A percentile compares a stretch with the other conserved stretches of the same genome.
phyloP scores from a whole-genome alignment of 2,797 vertebrate species.

The Cuculus canorus region DNA sequence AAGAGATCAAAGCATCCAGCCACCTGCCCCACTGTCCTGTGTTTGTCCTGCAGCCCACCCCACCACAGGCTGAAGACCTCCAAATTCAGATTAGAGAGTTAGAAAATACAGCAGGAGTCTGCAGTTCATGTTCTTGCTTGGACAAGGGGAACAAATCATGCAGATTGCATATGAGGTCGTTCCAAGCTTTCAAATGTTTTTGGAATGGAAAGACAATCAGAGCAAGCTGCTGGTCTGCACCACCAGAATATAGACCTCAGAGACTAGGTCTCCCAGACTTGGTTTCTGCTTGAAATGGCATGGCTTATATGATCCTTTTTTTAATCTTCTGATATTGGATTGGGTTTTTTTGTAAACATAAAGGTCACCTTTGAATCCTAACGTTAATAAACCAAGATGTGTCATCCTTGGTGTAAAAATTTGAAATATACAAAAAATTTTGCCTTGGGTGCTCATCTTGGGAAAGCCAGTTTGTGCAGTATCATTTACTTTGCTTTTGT shows the following conservation, averaged over 20 bases:
- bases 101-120: neutral
- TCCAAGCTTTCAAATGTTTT: neutral
- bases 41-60: neutral
- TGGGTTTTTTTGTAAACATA: neutral
- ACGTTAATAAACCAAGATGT: neutral
- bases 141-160: neutral
- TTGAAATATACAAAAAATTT: neutral
- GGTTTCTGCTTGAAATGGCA: neutral
- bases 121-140: neutral
- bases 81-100: neutral
- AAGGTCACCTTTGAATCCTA: neutral
- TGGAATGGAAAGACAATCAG: neutral
- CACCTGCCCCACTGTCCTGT: neutral
- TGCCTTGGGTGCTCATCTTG: fast-evolving
- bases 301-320: neutral
- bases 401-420: neutral
- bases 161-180: fast-evolving
- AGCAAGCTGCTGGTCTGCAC: neutral
- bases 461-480: neutral
- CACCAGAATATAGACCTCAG: neutral
- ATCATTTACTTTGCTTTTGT: neutral
- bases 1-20: neutral
- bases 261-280: neutral
- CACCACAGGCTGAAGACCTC: neutral
- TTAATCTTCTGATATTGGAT: neutral